Percentiles rank a stretch among this genome's conserved stretches.
Conservation (phyloP, 2,113 vertebrate genomes). For the Prochilodus magdalenae region DNA sequence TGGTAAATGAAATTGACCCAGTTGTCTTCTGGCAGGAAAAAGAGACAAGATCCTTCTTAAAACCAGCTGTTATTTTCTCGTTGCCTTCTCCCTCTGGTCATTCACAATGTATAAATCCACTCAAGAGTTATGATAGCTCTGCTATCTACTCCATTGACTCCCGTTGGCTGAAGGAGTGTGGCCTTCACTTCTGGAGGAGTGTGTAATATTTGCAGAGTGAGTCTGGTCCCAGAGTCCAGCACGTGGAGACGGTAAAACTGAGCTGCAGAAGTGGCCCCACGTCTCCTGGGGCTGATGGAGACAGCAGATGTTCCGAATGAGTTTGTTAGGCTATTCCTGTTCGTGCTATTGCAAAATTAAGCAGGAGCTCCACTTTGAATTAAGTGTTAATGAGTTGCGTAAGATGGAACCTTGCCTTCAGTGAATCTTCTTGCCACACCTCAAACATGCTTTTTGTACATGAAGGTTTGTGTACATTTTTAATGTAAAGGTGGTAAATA, state of each 20-base stretch:
- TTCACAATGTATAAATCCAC: neutral
- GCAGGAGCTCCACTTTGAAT: slow-evolving; percentile 18
- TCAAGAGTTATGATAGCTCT: slow-evolving; percentile 2
- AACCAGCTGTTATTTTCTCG: neutral
- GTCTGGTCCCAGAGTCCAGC: slow-evolving; percentile 16
- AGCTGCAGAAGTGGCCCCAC: neutral
- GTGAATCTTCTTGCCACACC: neutral
- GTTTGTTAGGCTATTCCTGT: slow-evolving; percentile 10
- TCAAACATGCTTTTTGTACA: neutral
- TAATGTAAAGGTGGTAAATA: neutral
- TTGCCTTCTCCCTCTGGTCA: neutral
- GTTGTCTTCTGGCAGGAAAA: slow-evolving; percentile 1
- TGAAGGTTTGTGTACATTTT: neutral
- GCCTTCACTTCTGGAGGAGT: neutral
- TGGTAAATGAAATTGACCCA: neutral
- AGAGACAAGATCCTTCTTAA: neutral
- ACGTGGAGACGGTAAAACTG: neutral
- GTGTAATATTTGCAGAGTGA: slow-evolving; percentile 9
- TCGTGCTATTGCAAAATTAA: slow-evolving; percentile 6
- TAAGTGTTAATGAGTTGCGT: slow-evolving; percentile 13
- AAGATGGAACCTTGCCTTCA: neutral
- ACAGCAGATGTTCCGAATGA: slow-evolving; percentile 21
- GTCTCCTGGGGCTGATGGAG: neutral
- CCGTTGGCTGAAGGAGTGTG: neutral
- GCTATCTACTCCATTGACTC: slow-evolving; percentile 13